Conservation (phyloP, 2,113 vertebrate species). For the Oenanthe melanoleuca region DNA sequence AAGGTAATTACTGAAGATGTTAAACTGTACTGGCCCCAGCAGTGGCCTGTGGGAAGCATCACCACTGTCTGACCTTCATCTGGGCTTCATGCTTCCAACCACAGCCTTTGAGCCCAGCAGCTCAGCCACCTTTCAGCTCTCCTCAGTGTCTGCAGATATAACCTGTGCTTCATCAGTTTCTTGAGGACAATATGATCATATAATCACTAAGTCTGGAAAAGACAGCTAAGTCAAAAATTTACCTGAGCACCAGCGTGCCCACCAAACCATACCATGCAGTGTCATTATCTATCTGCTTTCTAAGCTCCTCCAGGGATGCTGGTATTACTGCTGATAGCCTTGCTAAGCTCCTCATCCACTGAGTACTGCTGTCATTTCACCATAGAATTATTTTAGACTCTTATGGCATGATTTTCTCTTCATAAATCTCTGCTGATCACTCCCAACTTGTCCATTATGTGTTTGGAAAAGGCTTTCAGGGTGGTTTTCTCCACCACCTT, state of each 20-base stretch:
- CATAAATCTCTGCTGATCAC: not conserved
- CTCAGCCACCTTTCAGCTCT: not conserved
- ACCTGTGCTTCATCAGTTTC: not conserved
- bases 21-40: not conserved
- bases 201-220: not conserved
- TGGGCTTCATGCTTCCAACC: not conserved
- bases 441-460: not conserved
- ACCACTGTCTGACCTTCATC: not conserved
- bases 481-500: not conserved
- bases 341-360: not conserved
- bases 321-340: not conserved
- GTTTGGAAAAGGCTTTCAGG: not conserved
- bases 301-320: not conserved
- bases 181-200: not conserved
- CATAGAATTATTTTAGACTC: not conserved
- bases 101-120: not conserved
- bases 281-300: not conserved
- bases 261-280: not conserved
- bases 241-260: fast-evolving
- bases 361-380: not conserved
- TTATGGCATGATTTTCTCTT: not conserved
- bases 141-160: not conserved
- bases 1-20: not conserved
- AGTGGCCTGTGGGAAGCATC: not conserved
- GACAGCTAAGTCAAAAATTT: not conserved